Evolutionary conservation across 2,888 invertebrate genomes (phyloP).

Genomic region (Callosobruchus maculatus): DNA sequence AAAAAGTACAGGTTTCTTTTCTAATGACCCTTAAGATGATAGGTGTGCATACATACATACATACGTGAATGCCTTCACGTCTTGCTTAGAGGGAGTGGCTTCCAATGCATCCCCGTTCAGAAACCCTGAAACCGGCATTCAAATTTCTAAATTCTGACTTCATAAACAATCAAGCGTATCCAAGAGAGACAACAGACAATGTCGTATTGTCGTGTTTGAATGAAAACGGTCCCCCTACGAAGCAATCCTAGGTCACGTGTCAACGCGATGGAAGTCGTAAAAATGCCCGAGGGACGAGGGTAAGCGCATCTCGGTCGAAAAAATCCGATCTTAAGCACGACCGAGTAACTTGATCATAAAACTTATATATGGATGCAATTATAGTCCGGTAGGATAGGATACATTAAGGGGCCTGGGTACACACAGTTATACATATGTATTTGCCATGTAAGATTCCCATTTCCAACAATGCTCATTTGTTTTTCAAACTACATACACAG

Average conservation of each 20-base stretch:
- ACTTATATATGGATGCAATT: not conserved
- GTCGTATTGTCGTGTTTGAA: not conserved
- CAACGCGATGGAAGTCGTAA: not conserved
- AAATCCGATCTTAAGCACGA: not conserved
- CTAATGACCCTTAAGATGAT: no score
- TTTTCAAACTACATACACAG: no score
- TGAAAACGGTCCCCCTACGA: not conserved
- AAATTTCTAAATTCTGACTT: not conserved
- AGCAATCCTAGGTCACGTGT: not conserved
- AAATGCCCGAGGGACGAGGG: not conserved
- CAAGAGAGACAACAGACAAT: not conserved
- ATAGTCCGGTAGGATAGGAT: not conserved
- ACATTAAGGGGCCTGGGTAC: no score
- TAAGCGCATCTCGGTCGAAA: not conserved
- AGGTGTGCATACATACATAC: no score
- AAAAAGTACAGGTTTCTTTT: no score
- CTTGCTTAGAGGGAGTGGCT: no score
- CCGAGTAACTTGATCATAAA: not conserved
- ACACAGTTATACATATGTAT: no score
- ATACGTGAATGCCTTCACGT: no score
- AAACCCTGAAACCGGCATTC: no score
- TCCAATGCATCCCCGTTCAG: no score
- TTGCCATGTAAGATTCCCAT: no score
- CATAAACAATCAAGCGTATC: not conserved
- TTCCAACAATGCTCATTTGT: no score